phyloP scores from a whole-genome alignment of 2,797 vertebrate species.

The Tolypeutes matacus region DNA sequence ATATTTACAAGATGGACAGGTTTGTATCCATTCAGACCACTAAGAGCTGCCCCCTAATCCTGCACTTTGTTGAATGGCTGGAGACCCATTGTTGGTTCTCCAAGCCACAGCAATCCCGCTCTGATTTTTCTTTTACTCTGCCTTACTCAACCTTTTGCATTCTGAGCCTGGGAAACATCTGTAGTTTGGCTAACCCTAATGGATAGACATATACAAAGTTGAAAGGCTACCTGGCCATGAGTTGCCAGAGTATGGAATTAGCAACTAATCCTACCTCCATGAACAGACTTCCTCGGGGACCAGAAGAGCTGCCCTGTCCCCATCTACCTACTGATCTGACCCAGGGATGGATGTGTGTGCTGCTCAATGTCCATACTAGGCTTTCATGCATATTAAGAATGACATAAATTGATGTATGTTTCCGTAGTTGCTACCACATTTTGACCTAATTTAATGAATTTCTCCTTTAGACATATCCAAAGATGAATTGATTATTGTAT shows the following conservation, averaged over 20 bases:
- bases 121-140: neutral
- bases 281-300: neutral
- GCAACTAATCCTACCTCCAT: neutral
- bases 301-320: neutral
- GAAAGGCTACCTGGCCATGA: neutral
- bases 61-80: neutral
- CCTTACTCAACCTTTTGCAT: neutral
- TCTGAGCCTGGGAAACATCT: neutral
- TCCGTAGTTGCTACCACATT: neutral
- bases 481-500: neutral
- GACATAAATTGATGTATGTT: neutral
- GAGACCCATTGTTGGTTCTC: neutral
- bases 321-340: neutral
- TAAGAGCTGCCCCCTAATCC: neutral
- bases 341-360: rapidly evolving
- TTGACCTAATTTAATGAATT: neutral
- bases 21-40: neutral
- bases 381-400: neutral
- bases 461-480: neutral
- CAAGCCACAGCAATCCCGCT: neutral
- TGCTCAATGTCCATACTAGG: neutral
- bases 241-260: neutral
- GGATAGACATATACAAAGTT: neutral
- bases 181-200: neutral
- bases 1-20: neutral